Evolutionary conservation across 2,113 vertebrate genomes (phyloP).

Genomic region (Naja naja): DNA sequence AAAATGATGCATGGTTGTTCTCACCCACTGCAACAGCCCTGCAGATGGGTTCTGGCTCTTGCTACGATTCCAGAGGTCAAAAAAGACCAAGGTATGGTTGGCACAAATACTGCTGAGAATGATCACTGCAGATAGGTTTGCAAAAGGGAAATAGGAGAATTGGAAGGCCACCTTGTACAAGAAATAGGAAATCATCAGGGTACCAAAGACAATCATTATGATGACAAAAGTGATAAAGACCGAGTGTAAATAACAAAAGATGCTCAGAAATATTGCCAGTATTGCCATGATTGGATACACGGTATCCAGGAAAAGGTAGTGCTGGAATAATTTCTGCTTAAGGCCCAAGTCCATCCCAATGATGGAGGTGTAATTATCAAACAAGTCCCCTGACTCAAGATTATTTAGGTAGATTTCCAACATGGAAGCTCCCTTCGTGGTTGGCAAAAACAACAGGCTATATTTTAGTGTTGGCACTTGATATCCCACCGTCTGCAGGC

Average conservation of each 20-base stretch:
- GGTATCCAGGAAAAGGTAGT: conserved; percentile 87
- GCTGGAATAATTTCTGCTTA: conserved; percentile 88
- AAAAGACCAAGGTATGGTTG: conserved; percentile 91
- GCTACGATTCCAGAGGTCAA: conserved; percentile 89
- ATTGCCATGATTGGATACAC: conserved; percentile 87
- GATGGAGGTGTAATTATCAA: conserved; percentile 87
- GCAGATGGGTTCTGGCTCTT: conserved; percentile 83
- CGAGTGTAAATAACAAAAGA: conserved; percentile 87
- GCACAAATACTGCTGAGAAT: conserved; percentile 87
- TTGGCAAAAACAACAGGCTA: conserved; percentile 89
- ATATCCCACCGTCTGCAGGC: conserved; percentile 91
- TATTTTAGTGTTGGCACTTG: conserved; percentile 97
- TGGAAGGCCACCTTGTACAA: conserved; percentile 91
- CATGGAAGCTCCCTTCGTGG: conserved; percentile 84
- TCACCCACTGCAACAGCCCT: conserved; percentile 83
- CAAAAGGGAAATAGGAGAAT: conserved; percentile 89
- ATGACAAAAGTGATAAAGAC: conserved; percentile 86
- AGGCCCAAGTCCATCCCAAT: conserved; percentile 96
- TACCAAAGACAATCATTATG: conserved; percentile 79
- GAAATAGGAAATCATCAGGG: conserved; percentile 89
- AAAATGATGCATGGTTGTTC: conserved; percentile 89
- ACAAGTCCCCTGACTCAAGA: conserved; percentile 79
- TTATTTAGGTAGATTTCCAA: conserved; percentile 91
- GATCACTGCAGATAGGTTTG: conserved; percentile 83
- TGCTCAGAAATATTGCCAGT: conserved; percentile 83